Base-by-base conservation (phyloP, 1,140 invertebrate species). In the Pectinophora gossypiella region DNA sequence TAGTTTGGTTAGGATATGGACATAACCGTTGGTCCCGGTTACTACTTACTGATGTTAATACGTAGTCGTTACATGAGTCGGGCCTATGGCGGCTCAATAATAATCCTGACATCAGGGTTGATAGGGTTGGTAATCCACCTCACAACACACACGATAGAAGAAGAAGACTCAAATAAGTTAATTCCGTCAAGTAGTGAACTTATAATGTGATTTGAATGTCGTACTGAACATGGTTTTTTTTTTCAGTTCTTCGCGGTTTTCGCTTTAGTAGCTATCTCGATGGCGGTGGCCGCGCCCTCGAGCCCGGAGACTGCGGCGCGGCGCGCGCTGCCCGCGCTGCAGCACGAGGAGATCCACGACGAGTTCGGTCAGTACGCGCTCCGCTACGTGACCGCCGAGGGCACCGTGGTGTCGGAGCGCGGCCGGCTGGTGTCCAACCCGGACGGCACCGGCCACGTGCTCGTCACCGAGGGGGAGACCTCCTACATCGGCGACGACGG, bases 321-420 rank as follows among this genome's bases (percentile, higher is more conserved):
- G 18, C 43, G 64, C 1, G 23, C 38, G 0, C 48, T 76, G 6
- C 69, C 72, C 0, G 73, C 72, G 1, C 35, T 75, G 1, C 44
- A 66, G 16, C 68, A 72, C 12, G 77, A 82, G 18, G 80, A 85
- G 44, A 62, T 74, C 10, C 76, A 76, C 46, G 82, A 87, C 43
- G 76, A 84, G 13, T 63, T 51, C 19, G 84, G 84, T 6, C 79
- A 85, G 60, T 88, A 76, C 55, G 65, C 82, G 2, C 61, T 86
- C 18, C 73, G 72, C 7, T 88, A 85, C 57, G 54, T 79, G 27
- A 79, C 78, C 16, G 81, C 68, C 5, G 79, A 86, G 48, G 81
- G 85, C 15, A 85, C 72, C 16, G 56, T 72, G 0, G 64, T 86
- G 1, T 62, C 62, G 5, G 80, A 87, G 55, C 57, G 70, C 5